Percentiles rank a stretch among this genome's conserved stretches.
Conservation (phyloP, 2,888 invertebrate genomes). For the Hermaeophaga mercurialis region DNA sequence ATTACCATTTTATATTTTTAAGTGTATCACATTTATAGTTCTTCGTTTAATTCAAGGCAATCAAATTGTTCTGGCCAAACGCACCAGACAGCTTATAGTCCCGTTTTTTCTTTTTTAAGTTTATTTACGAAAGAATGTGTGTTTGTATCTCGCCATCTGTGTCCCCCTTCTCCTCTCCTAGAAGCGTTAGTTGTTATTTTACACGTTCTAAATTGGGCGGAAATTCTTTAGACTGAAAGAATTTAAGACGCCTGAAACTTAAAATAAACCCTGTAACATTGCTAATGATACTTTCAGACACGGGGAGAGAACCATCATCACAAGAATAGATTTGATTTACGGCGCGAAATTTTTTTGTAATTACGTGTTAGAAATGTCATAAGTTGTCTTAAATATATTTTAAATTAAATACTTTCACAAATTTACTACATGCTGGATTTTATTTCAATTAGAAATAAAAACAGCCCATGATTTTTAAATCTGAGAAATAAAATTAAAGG, state of each 20-base stretch:
- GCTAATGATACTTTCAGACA: constrained; percentile 27
- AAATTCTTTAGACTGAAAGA: constrained; percentile 28
- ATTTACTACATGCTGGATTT: no score
- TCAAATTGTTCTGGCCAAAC: constrained; percentile 9
- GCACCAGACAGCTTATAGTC: background rate
- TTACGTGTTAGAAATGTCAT: no score
- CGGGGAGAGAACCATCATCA: constrained; percentile 7
- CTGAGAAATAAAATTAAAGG: no score
- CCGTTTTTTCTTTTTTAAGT: constrained; percentile 8
- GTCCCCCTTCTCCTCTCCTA: constrained; percentile 7
- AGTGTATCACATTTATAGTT: no score
- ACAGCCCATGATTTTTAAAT: no score
- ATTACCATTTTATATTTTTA: no score
- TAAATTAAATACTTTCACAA: no score
- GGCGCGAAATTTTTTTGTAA: constrained; percentile 1
- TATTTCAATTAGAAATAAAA: no score
- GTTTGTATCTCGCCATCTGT: constrained; percentile 14
- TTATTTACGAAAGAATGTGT: constrained; percentile 24
- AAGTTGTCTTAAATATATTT: no score
- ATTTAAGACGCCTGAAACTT: constrained; percentile 24
- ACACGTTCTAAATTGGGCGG: constrained; percentile 32
- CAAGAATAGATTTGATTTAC: constrained; percentile 19
- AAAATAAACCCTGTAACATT: constrained; percentile 28
- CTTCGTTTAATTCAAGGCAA: background rate
- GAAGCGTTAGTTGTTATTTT: constrained; percentile 26